phyloP scores from a whole-genome alignment of 2,888 invertebrate genomes.

The Campopleginae sp. region DNA sequence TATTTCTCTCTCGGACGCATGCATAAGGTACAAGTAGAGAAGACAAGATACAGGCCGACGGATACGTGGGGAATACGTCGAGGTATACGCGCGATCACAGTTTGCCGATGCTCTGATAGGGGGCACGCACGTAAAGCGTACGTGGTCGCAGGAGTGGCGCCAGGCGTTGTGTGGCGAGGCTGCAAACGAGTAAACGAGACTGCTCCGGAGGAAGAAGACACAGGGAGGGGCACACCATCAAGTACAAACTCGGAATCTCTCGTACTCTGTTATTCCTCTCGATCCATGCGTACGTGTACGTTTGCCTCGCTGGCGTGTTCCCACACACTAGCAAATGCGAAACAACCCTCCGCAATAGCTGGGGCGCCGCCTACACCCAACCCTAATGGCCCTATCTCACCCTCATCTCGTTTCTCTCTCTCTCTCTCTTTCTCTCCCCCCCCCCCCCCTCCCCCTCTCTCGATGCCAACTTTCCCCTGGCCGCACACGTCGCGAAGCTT shows the following conservation, averaged over 20 bases:
- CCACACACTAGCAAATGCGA: slow-evolving; percentile 75
- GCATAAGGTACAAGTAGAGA: neutral
- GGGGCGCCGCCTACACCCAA: slow-evolving; percentile 84
- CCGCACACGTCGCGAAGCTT: slow-evolving; percentile 34
- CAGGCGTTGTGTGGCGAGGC: slow-evolving; percentile 60
- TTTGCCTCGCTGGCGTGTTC: slow-evolving; percentile 43
- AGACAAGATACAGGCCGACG: slow-evolving; percentile 13
- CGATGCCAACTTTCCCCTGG: slow-evolving; percentile 52
- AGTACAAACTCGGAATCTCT: slow-evolving; percentile 57
- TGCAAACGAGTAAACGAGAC: slow-evolving; percentile 51
- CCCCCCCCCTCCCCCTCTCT: slow-evolving; percentile 45
- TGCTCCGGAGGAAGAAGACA: slow-evolving; percentile 3
- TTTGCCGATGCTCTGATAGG: slow-evolving; percentile 29
- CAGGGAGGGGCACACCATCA: neutral
- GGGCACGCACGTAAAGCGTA: slow-evolving; percentile 53
- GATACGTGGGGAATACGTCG: slow-evolving; percentile 17
- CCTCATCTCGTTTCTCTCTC: slow-evolving; percentile 75
- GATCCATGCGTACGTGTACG: slow-evolving; percentile 28
- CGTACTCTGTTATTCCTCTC: slow-evolving; percentile 40
- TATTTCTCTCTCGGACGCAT: neutral
- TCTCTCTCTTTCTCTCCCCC: slow-evolving; percentile 61
- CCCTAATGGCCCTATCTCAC: slow-evolving; percentile 84
- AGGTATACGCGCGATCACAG: slow-evolving; percentile 44
- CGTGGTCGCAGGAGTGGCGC: slow-evolving; percentile 63
- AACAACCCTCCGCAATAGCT: slow-evolving; percentile 84